phyloP scores from a whole-genome alignment of 1,140 invertebrate species.

The Drosophila hydei region DNA sequence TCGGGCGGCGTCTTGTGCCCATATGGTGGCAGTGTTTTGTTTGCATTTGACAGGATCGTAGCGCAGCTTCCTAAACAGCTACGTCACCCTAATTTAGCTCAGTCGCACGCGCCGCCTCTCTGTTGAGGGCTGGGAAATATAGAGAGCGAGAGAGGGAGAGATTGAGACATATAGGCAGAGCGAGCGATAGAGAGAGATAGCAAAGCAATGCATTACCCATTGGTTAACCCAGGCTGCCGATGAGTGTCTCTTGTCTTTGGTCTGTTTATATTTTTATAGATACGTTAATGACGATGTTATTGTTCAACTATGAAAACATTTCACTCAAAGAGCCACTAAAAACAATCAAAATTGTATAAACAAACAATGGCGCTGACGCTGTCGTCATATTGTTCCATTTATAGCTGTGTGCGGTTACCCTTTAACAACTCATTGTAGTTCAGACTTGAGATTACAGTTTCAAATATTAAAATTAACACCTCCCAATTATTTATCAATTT shows the following conservation, averaged over 20 bases:
- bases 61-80: slow-evolving; percentile 27
- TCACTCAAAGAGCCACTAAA: slow-evolving; percentile 61
- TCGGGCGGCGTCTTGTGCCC: slow-evolving; percentile 61
- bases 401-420: slow-evolving; percentile 70
- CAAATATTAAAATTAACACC: not conserved
- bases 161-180: not conserved
- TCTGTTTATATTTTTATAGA: slow-evolving; percentile 81
- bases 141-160: not conserved
- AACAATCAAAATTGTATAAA: slow-evolving; percentile 81
- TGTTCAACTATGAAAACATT: slow-evolving; percentile 65
- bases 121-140: slow-evolving; percentile 11
- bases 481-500: slow-evolving; percentile 17
- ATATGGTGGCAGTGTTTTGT: slow-evolving; percentile 62
- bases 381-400: slow-evolving; percentile 74
- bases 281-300: slow-evolving; percentile 79
- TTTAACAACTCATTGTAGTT: not conserved
- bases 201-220: slow-evolving; percentile 30
- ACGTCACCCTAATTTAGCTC: slow-evolving; percentile 43
- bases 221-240: slow-evolving; percentile 27
- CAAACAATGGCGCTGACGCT: slow-evolving; percentile 71
- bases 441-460: not conserved
- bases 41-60: slow-evolving; percentile 47
- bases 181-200: slow-evolving; percentile 2
- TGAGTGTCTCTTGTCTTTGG: slow-evolving; percentile 67
- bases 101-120: slow-evolving; percentile 57